Evolutionary conservation across 2,113 vertebrate species (phyloP), one percentile per base, ranked within the genome.

Genomic region (Nematolebias whitei): DNA sequence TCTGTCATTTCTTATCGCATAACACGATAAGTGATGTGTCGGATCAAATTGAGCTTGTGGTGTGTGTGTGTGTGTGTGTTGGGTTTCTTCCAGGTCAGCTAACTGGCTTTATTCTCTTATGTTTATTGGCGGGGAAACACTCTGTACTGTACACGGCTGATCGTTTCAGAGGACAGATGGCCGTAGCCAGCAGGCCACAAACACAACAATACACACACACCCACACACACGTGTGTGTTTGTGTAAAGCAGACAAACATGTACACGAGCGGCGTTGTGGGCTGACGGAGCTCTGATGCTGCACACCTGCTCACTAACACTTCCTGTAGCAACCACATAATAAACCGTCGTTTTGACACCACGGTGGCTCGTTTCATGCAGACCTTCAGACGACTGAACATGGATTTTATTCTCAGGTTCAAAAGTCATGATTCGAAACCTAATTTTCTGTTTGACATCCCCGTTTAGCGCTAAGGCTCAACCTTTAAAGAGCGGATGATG

Each of bases 91-190:
- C 78, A 84, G 81, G 81, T 79, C 76, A 78, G 52, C 53, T 64
- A 52, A 53, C 57, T 50, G 60, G 50, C 45, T 71, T 79, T 55
- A 72, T 57, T 64, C 57, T 62, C 16, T 51, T 18, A 50, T 75
- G 49, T 84, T 76, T 65, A 57, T 65, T 51, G 63, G 44, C 26
- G 45, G 39, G 48, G 26, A 76, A 59, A 51, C 44, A 48, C 54
- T 48, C 41, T 22, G 23, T 57, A 63, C 43, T 71, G 58, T 75
- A 64, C 26, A 59, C 49, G 43, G 50, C 48, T 71, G 69, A 44
- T 84, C 63, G 57, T 71, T 69, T 72, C 60, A 63, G 43, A 54
- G 59, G 60, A 80, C 82, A 87, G 79, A 85, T 83, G 85, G 82
- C 60, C 68, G 47, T 50, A 74, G 82, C 79, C 79, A 78, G 62